Evolutionary conservation across 1,140 invertebrate species (phyloP).

Genomic region (Papilio glaucus): DNA sequence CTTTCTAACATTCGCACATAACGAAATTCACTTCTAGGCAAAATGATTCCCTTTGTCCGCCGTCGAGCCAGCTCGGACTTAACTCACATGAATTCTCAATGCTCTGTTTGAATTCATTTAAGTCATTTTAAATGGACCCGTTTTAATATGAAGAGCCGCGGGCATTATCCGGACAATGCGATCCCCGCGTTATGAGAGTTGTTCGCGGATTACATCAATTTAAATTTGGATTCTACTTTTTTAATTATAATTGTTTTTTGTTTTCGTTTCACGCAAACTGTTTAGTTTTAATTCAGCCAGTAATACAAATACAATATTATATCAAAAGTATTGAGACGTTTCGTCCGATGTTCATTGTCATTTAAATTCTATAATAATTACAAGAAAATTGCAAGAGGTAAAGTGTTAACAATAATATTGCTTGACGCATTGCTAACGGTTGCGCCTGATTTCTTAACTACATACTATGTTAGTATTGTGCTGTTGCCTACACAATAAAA

Average conservation of each 20-base stretch:
- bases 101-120: conserved; percentile 31
- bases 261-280: not conserved
- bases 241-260: not conserved
- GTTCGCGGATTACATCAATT: not conserved
- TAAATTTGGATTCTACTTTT: not conserved
- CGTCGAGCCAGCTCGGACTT: conserved; percentile 14
- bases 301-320: not conserved
- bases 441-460: no score
- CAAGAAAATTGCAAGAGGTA: no score
- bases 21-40: conserved; percentile 49
- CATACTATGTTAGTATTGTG: no score
- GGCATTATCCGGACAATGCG: conserved; percentile 28
- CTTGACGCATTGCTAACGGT: no score
- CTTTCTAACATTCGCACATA: conserved; percentile 47
- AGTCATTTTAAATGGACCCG: conserved; percentile 29
- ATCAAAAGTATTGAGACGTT: not conserved
- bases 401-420: no score
- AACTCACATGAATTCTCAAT: conserved; percentile 34
- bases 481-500: no score
- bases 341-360: no score
- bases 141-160: conserved; percentile 28
- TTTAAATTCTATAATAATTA: no score
- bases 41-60: conserved; percentile 53
- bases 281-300: not conserved
- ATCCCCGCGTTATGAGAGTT: conserved; percentile 13